phyloP scores from a whole-genome alignment of 2,113 vertebrate species.

The Muntiacus reevesi region DNA sequence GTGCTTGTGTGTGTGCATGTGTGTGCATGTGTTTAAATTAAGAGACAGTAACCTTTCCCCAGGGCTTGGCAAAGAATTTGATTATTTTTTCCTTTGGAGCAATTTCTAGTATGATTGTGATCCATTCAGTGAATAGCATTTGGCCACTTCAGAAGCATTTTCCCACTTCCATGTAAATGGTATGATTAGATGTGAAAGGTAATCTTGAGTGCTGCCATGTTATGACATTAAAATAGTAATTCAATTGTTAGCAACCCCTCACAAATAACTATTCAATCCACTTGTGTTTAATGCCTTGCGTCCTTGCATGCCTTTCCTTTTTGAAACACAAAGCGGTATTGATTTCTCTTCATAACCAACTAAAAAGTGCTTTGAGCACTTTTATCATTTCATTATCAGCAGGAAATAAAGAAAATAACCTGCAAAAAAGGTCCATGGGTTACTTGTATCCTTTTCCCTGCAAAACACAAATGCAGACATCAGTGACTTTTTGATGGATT shows the following conservation, averaged over 20 bases:
- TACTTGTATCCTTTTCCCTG: background rate
- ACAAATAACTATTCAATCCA: slow-evolving; percentile 64
- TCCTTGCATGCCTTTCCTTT: slow-evolving; percentile 46
- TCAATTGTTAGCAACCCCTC: slow-evolving; percentile 62
- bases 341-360: slow-evolving; percentile 72
- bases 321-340: slow-evolving; percentile 71
- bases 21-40: background rate
- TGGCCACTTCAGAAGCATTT: slow-evolving; percentile 67
- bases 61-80: slow-evolving; percentile 38
- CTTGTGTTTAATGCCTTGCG: slow-evolving; percentile 53
- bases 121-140: slow-evolving; percentile 57
- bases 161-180: slow-evolving; percentile 64
- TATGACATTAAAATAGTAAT: slow-evolving; percentile 75
- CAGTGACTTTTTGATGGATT: slow-evolving; percentile 3
- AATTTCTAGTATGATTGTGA: slow-evolving; percentile 61
- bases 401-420: slow-evolving; percentile 62
- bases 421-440: slow-evolving; percentile 23
- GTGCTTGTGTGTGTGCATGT: background rate
- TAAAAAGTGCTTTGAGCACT: slow-evolving; percentile 57
- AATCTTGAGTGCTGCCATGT: slow-evolving; percentile 67
- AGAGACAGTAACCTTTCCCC: slow-evolving; percentile 52
- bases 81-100: slow-evolving; percentile 55
- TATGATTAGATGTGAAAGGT: slow-evolving; percentile 73
- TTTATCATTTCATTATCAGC: slow-evolving; percentile 68
- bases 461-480: background rate